These are phyloP conservation scores for Thaumetopoea pityocampa DNA, from an alignment of 1,140 invertebrate genomes.

Conservation along the genomic window DNA sequence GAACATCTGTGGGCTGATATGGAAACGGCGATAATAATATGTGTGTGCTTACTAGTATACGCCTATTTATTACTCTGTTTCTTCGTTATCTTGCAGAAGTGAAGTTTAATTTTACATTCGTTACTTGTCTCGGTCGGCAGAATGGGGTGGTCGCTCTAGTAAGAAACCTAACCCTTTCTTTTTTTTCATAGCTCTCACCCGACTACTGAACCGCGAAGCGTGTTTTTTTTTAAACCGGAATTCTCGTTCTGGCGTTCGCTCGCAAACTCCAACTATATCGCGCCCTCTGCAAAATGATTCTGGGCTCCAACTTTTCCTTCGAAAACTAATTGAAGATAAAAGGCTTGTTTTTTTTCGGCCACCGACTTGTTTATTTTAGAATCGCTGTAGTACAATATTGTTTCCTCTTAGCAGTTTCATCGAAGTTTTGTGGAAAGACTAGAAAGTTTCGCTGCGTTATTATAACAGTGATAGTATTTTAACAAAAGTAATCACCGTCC, in stretches of 20 bases:
- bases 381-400: slow-evolving; percentile 38
- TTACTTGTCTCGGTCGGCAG: no score
- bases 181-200: slow-evolving; percentile 13
- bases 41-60: no score
- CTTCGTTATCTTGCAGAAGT: no score
- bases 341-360: slow-evolving; percentile 48
- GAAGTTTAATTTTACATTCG: no score
- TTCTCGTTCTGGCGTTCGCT: slow-evolving; percentile 30
- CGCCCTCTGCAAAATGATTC: slow-evolving; percentile 49
- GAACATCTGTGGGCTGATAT: no score
- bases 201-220: slow-evolving; percentile 32
- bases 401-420: slow-evolving; percentile 35
- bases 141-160: slow-evolving; percentile 6
- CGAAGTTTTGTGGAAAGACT: no score
- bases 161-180: slow-evolving; percentile 44
- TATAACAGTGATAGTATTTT: no score
- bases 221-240: slow-evolving; percentile 52
- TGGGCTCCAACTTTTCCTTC: slow-evolving; percentile 39
- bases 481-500: no score
- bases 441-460: no score
- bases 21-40: no score
- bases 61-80: no score
- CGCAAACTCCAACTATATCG: slow-evolving; percentile 33
- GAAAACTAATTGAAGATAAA: slow-evolving; percentile 66
- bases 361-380: slow-evolving; percentile 41